phyloP scores from a whole-genome alignment of 92 coral and sea anemone species.

The Zoanthus solanderi region DNA sequence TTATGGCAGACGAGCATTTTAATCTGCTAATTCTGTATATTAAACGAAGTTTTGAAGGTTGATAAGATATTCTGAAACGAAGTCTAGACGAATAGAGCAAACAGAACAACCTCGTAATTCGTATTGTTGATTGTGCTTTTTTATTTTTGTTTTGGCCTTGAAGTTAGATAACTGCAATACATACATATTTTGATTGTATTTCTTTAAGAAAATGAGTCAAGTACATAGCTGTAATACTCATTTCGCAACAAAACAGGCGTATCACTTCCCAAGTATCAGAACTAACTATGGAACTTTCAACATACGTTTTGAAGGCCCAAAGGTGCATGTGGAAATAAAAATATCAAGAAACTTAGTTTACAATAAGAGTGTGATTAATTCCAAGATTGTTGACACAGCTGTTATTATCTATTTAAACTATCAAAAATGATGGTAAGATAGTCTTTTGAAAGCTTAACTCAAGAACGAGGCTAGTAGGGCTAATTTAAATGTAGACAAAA shows the following conservation, averaged over 20 bases:
- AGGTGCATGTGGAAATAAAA: background rate
- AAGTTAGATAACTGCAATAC: conserved; percentile 1
- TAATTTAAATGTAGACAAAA: too few relatives aligned
- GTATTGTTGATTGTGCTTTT: background rate
- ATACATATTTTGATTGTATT: background rate
- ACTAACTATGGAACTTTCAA: background rate
- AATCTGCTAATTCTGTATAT: background rate
- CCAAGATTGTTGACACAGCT: background rate
- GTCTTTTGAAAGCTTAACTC: too few relatives aligned
- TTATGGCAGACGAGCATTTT: background rate
- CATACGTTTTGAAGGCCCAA: background rate
- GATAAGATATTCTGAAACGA: conserved; percentile 8
- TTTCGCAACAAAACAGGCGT: too few relatives aligned
- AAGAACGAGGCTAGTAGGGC: too few relatives aligned
- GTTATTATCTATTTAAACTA: background rate
- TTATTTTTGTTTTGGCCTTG: background rate
- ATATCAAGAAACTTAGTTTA: background rate
- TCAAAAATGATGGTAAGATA: background rate
- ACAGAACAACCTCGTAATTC: background rate
- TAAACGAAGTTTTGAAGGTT: background rate
- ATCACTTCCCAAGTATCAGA: too few relatives aligned
- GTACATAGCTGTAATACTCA: background rate
- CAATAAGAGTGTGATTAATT: background rate
- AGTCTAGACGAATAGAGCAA: background rate
- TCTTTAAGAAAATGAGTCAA: background rate